These are phyloP conservation scores for Perdita meconis DNA, from an alignment of 2,888 invertebrate species.

Conservation along the genomic window DNA sequence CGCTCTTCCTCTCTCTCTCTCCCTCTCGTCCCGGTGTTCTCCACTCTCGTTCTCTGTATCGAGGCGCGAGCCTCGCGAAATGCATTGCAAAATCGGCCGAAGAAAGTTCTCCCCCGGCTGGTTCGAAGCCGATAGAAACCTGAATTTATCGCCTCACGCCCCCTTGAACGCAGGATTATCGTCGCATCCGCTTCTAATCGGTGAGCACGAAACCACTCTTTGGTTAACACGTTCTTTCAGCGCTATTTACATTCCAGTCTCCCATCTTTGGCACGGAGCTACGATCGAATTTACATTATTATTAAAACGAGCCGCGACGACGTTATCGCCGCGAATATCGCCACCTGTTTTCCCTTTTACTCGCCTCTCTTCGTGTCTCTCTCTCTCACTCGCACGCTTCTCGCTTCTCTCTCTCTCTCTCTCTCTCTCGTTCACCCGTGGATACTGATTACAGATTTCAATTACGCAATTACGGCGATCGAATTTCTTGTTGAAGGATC, in stretches of 20 bases:
- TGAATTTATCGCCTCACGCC: conserved; percentile 46
- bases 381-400: neutral
- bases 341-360: conserved; percentile 16
- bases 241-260: conserved; percentile 75
- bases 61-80: conserved; percentile 34
- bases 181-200: conserved; percentile 45
- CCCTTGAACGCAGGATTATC: conserved; percentile 23
- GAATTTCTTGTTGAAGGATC: neutral
- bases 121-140: conserved; percentile 29
- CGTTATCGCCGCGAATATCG: conserved; percentile 28
- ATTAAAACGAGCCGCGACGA: conserved; percentile 38
- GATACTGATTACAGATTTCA: conserved; percentile 13
- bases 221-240: conserved; percentile 75
- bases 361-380: neutral
- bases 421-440: neutral
- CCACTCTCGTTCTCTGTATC: too few relatives aligned
- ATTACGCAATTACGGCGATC: neutral
- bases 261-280: conserved; percentile 81
- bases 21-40: too few relatives aligned
- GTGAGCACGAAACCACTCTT: conserved; percentile 75
- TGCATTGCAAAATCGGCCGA: conserved; percentile 46
- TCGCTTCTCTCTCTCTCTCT: neutral
- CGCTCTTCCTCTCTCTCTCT: too few relatives aligned
- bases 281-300: conserved; percentile 64
- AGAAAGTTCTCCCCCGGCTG: conserved; percentile 6